Percentiles rank a stretch among this genome's conserved stretches.
phyloP scores from a whole-genome alignment of 2,888 invertebrate genomes.

The Danaus chrysippus region DNA sequence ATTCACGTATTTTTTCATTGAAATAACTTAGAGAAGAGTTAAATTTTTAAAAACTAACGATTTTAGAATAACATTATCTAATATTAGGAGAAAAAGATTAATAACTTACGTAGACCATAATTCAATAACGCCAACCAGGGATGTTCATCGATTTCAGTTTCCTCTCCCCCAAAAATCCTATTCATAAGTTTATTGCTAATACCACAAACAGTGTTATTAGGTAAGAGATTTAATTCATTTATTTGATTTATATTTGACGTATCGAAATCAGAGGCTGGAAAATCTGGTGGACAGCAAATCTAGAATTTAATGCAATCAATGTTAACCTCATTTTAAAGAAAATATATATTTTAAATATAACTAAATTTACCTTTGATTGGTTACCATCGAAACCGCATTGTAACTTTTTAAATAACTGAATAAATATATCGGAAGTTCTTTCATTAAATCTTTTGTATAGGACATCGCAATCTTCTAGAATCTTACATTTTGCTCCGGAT shows the following conservation, averaged over 20 bases:
- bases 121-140: conserved; percentile 85
- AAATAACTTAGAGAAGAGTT: too few species aligned
- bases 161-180: conserved; percentile 80
- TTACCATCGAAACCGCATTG: background rate
- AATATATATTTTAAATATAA: background rate
- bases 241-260: background rate
- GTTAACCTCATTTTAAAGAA: background rate
- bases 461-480: background rate
- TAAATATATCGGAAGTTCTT: background rate
- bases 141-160: conserved; percentile 81
- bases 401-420: background rate
- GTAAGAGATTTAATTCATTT: conserved; percentile 45
- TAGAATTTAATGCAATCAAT: conserved; percentile 41
- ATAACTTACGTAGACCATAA: conserved; percentile 79
- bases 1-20: too few species aligned
- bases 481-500: background rate
- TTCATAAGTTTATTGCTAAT: conserved; percentile 55
- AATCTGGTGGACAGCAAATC: conserved; percentile 74
- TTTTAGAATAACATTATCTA: background rate
- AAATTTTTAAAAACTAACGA: background rate
- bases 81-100: conserved; percentile 10
- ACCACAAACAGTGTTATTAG: conserved; percentile 74
- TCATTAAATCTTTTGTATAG: background rate
- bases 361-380: background rate
- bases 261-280: background rate